These are phyloP conservation scores for Augochlorella aurata DNA, from an alignment of 2,888 invertebrate species.

Conservation along the genomic window DNA sequence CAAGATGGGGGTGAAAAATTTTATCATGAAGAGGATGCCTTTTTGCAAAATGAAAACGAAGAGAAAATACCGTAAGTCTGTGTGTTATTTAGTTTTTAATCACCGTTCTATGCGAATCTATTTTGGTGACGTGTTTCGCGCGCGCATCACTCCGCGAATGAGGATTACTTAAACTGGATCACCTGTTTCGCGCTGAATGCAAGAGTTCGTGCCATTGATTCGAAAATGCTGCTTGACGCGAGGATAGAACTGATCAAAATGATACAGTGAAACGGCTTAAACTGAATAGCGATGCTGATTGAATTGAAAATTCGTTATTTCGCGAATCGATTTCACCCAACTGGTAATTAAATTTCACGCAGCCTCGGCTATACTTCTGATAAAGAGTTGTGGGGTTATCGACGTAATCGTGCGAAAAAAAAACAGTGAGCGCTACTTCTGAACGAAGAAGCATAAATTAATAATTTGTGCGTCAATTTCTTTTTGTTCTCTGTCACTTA, in stretches of 20 bases:
- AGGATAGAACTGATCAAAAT: neutral
- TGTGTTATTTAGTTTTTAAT: neutral
- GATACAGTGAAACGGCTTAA: neutral
- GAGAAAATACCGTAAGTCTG: constrained; percentile 72
- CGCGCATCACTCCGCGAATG: neutral
- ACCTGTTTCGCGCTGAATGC: neutral
- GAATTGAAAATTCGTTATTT: neutral
- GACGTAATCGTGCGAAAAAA: neutral
- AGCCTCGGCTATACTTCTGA: neutral
- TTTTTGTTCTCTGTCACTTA: neutral
- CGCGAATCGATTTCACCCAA: neutral
- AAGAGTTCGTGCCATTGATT: neutral
- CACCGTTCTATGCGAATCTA: too few relatives aligned
- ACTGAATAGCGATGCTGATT: neutral
- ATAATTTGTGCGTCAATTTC: neutral
- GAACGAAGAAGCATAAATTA: neutral
- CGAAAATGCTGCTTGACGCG: neutral
- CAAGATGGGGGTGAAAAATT: constrained; percentile 78
- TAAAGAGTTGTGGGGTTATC: constrained; percentile 1
- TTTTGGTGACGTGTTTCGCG: neutral
- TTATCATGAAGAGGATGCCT: constrained; percentile 77
- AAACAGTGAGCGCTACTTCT: neutral
- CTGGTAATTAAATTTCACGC: neutral
- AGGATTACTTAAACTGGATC: neutral
- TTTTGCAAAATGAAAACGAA: constrained; percentile 76